A percentile compares a stretch with the other conserved stretches of the same genome.
Conservation (phyloP, 1,140 invertebrate species). For the Sycobia sp. region DNA sequence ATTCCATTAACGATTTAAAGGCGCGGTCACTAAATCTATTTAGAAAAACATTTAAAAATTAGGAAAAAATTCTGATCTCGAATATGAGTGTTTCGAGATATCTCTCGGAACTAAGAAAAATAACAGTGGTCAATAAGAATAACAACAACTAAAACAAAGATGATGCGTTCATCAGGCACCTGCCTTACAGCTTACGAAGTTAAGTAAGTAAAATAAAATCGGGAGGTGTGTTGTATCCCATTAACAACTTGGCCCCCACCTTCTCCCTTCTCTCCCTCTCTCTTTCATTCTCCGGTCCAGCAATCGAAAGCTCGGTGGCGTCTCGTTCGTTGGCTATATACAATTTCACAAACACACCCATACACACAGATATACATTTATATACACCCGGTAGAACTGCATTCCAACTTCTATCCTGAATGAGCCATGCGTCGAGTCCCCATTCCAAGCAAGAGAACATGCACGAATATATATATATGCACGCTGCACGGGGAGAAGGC, state of each 20-base stretch:
- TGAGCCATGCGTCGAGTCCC: background rate
- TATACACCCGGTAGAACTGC: slow-evolving; percentile 18
- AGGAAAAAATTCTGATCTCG: too few relatives aligned
- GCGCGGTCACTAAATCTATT: too few relatives aligned
- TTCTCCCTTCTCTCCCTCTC: background rate
- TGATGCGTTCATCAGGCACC: background rate
- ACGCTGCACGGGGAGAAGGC: background rate
- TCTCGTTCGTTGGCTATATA: background rate
- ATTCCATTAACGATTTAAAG: too few relatives aligned
- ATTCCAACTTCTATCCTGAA: slow-evolving; percentile 14
- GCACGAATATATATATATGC: background rate
- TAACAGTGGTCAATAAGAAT: background rate
- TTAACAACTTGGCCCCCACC: too few relatives aligned
- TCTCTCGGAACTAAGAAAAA: too few relatives aligned
- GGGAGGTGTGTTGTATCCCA: too few relatives aligned
- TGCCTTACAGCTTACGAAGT: background rate
- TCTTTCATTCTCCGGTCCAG: background rate
- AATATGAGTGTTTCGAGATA: too few relatives aligned
- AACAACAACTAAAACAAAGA: background rate
- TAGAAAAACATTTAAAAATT: too few relatives aligned
- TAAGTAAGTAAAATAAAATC: too few relatives aligned
- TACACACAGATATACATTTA: background rate
- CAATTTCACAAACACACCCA: background rate
- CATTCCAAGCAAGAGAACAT: background rate
- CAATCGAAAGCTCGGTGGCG: background rate